These are phyloP conservation scores for Gobiocypris rarus DNA, from an alignment of 2,113 vertebrate genomes.

Conservation along the genomic window DNA sequence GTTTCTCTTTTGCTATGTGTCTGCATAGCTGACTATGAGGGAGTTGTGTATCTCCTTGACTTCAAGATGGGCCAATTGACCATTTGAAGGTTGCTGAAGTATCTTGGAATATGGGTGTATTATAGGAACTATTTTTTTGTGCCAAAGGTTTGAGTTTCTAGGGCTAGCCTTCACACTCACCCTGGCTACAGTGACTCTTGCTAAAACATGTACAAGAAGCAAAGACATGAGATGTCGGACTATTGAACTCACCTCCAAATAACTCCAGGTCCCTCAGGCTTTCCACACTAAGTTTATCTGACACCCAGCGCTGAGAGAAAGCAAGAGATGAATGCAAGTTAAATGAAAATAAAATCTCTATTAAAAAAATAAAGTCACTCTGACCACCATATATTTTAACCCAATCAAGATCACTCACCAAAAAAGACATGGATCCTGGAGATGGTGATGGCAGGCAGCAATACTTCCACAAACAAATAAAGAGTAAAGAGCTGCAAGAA, in stretches of 20 bases:
- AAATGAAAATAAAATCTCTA: too few relatives aligned
- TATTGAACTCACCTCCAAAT: slow-evolving; percentile 90
- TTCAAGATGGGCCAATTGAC: not conserved
- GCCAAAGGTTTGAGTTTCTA: not conserved
- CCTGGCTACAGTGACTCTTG: not conserved
- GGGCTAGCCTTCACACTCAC: slow-evolving; percentile 45
- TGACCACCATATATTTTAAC: too few relatives aligned
- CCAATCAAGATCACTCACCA: slow-evolving; percentile 68
- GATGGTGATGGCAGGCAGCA: slow-evolving; percentile 21
- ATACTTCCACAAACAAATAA: slow-evolving; percentile 36
- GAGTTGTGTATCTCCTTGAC: not conserved
- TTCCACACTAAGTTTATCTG: slow-evolving; percentile 98
- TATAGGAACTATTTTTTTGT: not conserved
- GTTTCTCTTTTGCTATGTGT: not conserved
- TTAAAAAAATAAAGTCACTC: too few relatives aligned
- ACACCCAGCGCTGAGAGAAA: slow-evolving; percentile 90
- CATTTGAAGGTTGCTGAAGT: not conserved
- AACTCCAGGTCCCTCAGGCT: slow-evolving; percentile 96
- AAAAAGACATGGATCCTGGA: slow-evolving; percentile 81
- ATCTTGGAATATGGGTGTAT: not conserved
- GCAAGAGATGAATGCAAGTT: slow-evolving; percentile 34
- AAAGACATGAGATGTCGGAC: slow-evolving; percentile 23
- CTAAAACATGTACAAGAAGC: slow-evolving; percentile 27
- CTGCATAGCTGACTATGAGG: slow-evolving; percentile 22
- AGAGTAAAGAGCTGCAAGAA: slow-evolving; percentile 58